Conservation (phyloP, 2,797 vertebrate species). For the Phataginus tetradactyla region DNA sequence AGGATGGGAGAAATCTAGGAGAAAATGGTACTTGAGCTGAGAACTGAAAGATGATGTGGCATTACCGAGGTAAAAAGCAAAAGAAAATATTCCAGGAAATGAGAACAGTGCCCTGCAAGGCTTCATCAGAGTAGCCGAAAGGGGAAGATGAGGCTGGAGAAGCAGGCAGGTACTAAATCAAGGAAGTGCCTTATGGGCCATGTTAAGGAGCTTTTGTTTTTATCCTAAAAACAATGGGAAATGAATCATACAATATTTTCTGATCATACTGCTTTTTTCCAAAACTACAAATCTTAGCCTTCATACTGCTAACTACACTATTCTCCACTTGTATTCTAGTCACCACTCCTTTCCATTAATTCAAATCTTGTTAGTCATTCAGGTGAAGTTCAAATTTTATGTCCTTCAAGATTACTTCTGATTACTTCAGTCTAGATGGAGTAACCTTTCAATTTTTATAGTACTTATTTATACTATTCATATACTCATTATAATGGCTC, state of each 20-base stretch:
- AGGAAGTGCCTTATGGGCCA: not conserved
- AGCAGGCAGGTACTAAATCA: not conserved
- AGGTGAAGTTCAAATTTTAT: slow-evolving; percentile 5
- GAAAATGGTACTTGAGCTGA: not conserved
- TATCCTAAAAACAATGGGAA: slow-evolving; percentile 9
- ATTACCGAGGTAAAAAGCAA: slow-evolving; percentile 4
- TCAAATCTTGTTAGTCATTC: not conserved
- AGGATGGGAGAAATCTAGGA: not conserved
- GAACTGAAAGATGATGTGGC: not conserved
- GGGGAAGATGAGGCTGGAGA: not conserved
- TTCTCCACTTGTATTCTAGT: not conserved
- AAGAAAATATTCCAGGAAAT: slow-evolving; percentile 34
- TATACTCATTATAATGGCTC: not conserved
- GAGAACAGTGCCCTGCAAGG: not conserved
- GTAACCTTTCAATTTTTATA: not conserved
- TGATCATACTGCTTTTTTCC: not conserved
- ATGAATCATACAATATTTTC: not conserved
- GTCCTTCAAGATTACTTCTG: not conserved
- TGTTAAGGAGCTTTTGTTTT: not conserved
- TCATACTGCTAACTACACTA: not conserved
- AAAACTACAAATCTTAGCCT: not conserved
- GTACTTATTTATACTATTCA: not conserved
- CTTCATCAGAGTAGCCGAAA: not conserved
- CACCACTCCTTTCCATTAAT: not conserved
- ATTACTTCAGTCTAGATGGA: slow-evolving; percentile 16